Percentiles rank a stretch among this genome's conserved stretches.
Conservation (phyloP, 2,888 invertebrate genomes). For the Isotomurus palustris region DNA sequence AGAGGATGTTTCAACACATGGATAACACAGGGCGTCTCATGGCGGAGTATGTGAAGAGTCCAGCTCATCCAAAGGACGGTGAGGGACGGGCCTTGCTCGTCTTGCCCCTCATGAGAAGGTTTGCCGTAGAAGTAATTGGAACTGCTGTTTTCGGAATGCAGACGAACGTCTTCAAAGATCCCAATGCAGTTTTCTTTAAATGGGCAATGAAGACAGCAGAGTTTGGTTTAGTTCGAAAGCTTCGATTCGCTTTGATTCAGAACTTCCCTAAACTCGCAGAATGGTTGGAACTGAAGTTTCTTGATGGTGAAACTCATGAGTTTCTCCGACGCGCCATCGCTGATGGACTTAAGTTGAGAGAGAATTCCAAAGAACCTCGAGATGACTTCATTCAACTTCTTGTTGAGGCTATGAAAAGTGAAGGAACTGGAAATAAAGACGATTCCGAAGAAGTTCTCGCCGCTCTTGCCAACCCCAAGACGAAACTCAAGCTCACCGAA, state of each 20-base stretch:
- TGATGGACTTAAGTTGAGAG: neutral
- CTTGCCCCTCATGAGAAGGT: neutral
- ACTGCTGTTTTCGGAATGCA: neutral
- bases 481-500: neutral
- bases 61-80: too few species aligned
- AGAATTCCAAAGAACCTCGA: neutral
- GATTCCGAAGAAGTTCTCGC: neutral
- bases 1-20: conserved; percentile 14
- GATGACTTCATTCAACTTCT: neutral
- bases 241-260: neutral
- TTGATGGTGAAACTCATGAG: neutral
- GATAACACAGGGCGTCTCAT: too few species aligned
- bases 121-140: neutral
- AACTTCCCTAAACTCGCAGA: neutral
- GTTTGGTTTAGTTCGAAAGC: neutral
- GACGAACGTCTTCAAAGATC: neutral
- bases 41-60: too few species aligned
- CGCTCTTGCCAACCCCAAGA: too few species aligned
- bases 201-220: neutral
- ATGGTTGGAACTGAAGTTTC: neutral
- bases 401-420: too few species aligned
- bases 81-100: too few species aligned
- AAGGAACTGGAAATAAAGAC: neutral
- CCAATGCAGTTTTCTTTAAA: neutral
- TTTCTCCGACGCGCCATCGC: neutral